These are phyloP conservation scores for Tiliacea aurago DNA, from an alignment of 2,888 invertebrate genomes.

Conservation along the genomic window DNA sequence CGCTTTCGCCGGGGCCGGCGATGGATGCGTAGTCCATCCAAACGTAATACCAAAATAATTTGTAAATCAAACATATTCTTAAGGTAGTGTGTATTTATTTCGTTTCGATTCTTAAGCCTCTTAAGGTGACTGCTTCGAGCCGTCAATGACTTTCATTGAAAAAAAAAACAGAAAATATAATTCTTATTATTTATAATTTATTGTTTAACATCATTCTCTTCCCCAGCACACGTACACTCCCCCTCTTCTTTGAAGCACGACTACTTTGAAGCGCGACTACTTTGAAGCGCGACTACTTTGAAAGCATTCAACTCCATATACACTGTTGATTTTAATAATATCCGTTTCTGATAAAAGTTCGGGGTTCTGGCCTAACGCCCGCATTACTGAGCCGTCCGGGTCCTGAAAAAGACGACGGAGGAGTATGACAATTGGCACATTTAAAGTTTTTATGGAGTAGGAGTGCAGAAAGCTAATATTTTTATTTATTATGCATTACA, in stretches of 20 bases:
- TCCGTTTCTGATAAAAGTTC: neutral
- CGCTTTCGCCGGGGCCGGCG: too few species aligned
- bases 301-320: conserved; percentile 5
- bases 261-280: neutral
- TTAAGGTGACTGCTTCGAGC: neutral
- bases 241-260: neutral
- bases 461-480: too few species aligned
- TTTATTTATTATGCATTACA: too few species aligned
- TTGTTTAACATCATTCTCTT: neutral
- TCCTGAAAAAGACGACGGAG: neutral
- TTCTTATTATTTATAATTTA: neutral
- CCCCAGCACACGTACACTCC: neutral
- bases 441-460: too few species aligned
- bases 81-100: too few species aligned
- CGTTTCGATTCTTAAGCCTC: too few species aligned
- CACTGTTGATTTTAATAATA: conserved; percentile 13
- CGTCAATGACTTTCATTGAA: too few species aligned
- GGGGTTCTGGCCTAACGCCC: neutral
- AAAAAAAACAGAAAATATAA: fast-evolving
- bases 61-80: too few species aligned
- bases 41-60: too few species aligned
- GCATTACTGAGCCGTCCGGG: neutral
- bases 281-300: neutral
- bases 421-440: too few species aligned
- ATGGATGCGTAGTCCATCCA: too few species aligned